phyloP scores from a whole-genome alignment of 2,888 invertebrate genomes.

The Pantelozetes paolii region DNA sequence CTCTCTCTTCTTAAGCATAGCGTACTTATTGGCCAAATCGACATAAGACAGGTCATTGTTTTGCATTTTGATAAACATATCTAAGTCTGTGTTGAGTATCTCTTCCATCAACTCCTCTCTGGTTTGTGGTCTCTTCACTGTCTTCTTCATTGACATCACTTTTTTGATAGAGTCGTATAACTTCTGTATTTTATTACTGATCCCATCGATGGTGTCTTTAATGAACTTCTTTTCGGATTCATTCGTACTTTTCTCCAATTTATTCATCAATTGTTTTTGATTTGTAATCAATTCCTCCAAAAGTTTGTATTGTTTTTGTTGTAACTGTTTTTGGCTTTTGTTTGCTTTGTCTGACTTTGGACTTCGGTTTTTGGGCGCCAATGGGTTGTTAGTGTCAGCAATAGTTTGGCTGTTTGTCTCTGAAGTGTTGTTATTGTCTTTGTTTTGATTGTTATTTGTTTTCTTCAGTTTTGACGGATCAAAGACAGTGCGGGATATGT shows the following conservation, averaged over 20 bases:
- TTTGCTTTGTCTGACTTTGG: not conserved
- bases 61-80: not conserved
- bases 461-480: slow-evolving; percentile 54
- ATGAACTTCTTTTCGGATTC: not conserved
- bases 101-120: not conserved
- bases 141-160: not conserved
- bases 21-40: not conserved
- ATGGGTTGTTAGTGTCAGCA: too few species aligned
- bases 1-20: not conserved
- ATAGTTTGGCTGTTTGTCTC: not conserved
- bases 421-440: not conserved
- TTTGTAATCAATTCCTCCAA: not conserved
- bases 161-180: not conserved
- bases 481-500: slow-evolving; percentile 57
- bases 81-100: slow-evolving; percentile 9
- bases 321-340: not conserved
- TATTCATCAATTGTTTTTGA: slow-evolving; percentile 28
- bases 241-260: slow-evolving; percentile 21
- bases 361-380: not conserved
- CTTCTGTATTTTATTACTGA: not conserved
- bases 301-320: not conserved
- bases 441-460: slow-evolving; percentile 43
- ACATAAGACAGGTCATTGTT: not conserved
- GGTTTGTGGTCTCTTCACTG: not conserved
- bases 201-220: not conserved